Evolutionary conservation across 2,888 invertebrate species (phyloP).

Genomic region (Lochmaea crataegi): DNA sequence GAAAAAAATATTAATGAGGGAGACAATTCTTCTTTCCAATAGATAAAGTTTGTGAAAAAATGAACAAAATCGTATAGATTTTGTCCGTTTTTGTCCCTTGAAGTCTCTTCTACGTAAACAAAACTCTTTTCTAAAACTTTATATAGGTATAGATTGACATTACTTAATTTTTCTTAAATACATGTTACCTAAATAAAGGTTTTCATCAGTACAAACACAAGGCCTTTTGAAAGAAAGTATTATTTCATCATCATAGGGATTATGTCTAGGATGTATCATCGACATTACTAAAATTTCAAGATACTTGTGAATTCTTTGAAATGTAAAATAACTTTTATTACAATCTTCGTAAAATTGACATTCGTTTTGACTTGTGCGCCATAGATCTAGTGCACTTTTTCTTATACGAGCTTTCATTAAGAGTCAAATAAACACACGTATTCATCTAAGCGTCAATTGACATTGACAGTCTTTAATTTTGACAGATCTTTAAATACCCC

Average conservation of each 20-base stretch:
- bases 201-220: conserved; percentile 11
- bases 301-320: neutral
- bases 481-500: neutral
- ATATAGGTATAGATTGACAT: neutral
- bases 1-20: neutral
- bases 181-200: conserved; percentile 4
- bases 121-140: conserved; percentile 46
- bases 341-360: neutral
- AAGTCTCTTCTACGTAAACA: conserved; percentile 54
- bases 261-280: conserved; percentile 15
- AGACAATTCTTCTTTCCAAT: too few relatives aligned
- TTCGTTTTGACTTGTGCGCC: neutral
- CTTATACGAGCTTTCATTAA: neutral
- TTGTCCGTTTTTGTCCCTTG: conserved; percentile 51
- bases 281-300: conserved; percentile 20
- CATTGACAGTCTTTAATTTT: neutral
- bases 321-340: neutral
- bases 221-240: conserved; percentile 7
- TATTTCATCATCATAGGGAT: conserved; percentile 12
- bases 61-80: conserved; percentile 40
- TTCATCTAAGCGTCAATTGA: neutral
- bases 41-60: neutral
- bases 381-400: neutral
- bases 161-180: neutral
- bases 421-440: neutral